phyloP scores from a whole-genome alignment of 2,888 invertebrate species.

The Epinotia demarniana region DNA sequence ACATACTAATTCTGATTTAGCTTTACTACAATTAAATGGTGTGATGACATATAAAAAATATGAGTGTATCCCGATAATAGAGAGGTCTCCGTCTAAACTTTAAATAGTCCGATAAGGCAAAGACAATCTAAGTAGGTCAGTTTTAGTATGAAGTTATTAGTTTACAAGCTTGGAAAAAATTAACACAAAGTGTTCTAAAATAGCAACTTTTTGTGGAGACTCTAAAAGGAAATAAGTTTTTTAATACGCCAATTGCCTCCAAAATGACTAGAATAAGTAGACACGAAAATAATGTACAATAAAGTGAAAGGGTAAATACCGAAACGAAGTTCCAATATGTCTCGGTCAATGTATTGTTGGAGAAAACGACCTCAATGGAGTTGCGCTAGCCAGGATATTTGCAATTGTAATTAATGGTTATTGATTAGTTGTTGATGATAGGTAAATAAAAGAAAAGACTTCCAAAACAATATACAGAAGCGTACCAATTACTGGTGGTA shows the following conservation, averaged over 20 bases:
- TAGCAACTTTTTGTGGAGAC: background rate
- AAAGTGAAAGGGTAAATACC: constrained; percentile 80
- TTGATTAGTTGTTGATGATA: constrained; percentile 44
- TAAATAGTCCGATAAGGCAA: constrained; percentile 24
- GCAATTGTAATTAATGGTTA: constrained; percentile 35
- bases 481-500: constrained; percentile 53
- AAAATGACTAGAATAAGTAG: constrained; percentile 73
- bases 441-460: constrained; percentile 52
- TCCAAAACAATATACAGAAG: constrained; percentile 59
- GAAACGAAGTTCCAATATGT: constrained; percentile 52
- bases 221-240: constrained; percentile 6
- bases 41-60: background rate
- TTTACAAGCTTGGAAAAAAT: constrained; percentile 17
- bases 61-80: constrained; percentile 9
- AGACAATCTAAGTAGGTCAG: constrained; percentile 41
- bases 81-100: constrained; percentile 9
- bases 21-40: background rate
- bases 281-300: constrained; percentile 80
- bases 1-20: background rate
- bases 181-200: constrained; percentile 6
- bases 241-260: constrained; percentile 31
- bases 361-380: constrained; percentile 41
- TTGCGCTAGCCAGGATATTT: constrained; percentile 24
- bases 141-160: constrained; percentile 26
- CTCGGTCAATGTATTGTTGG: constrained; percentile 44